Conservation (phyloP, 2,113 vertebrate genomes). For the Thinocorus orbignyianus region DNA sequence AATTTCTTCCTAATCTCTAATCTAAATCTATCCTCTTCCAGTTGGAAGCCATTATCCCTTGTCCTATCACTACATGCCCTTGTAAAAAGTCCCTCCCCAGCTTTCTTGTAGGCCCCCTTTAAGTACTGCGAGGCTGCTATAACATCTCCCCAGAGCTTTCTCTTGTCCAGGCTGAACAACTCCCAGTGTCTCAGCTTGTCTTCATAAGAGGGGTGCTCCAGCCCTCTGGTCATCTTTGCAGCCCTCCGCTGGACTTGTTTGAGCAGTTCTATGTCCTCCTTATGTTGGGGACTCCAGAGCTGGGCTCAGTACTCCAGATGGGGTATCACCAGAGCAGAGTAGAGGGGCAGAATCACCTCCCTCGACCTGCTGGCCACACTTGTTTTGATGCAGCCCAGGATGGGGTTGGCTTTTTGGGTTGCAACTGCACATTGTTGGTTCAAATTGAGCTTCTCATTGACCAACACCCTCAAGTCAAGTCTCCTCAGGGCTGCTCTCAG, state of each 20-base stretch:
- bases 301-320: background rate
- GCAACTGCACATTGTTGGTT: background rate
- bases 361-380: background rate
- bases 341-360: background rate
- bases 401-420: background rate
- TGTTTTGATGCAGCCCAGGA: background rate
- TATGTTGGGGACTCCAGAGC: background rate
- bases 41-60: background rate
- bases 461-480: background rate
- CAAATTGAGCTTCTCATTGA: background rate
- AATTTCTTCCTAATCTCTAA: background rate
- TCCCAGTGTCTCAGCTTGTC: background rate
- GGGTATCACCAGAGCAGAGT: background rate
- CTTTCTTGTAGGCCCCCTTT: background rate
- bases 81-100: background rate
- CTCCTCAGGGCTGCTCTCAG: background rate
- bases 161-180: background rate
- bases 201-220: background rate
- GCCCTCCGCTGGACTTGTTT: background rate
- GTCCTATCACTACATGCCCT: background rate
- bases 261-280: background rate
- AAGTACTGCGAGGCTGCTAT: background rate
- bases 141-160: background rate
- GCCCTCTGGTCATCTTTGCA: background rate
- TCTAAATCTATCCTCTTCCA: background rate